phyloP scores from a whole-genome alignment of 1,140 invertebrate species.

The Apolygus lucorum region DNA sequence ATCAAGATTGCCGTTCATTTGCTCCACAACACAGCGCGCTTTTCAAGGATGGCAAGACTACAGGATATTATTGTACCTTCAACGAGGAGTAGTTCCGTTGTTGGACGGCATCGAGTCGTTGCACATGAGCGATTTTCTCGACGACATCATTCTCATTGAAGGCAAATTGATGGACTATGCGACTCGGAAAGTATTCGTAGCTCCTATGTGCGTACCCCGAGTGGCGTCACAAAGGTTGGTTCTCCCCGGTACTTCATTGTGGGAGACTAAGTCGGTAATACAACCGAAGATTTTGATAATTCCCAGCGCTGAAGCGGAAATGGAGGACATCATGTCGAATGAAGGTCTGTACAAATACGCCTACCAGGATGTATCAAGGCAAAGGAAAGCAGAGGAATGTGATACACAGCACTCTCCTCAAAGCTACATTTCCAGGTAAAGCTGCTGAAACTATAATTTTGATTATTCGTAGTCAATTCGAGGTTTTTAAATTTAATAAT shows the following conservation, averaged over 20 bases:
- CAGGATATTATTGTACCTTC: slow-evolving; percentile 31
- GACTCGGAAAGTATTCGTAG: slow-evolving; percentile 22
- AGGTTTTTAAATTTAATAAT: neutral
- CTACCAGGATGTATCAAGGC: neutral
- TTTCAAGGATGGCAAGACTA: slow-evolving; percentile 31
- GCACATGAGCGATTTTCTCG: slow-evolving; percentile 20
- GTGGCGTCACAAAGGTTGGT: slow-evolving; percentile 21
- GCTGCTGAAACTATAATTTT: neutral
- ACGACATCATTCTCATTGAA: slow-evolving; percentile 29
- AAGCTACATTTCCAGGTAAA: slow-evolving; percentile 4
- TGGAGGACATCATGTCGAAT: neutral
- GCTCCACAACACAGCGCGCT: slow-evolving; percentile 27
- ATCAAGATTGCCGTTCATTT: slow-evolving; percentile 29
- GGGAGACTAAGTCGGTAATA: neutral
- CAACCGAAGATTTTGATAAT: slow-evolving; percentile 4
- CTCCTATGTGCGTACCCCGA: slow-evolving; percentile 25
- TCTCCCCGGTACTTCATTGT: slow-evolving; percentile 16
- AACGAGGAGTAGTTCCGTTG: slow-evolving; percentile 30
- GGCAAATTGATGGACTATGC: slow-evolving; percentile 24
- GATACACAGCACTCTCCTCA: neutral
- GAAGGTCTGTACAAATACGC: neutral
- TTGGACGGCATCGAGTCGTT: neutral
- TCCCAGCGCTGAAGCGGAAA: slow-evolving; percentile 1
- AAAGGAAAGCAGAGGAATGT: neutral
- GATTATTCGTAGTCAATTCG: neutral